Base-by-base conservation (phyloP, 2,113 vertebrate species). In the Anser brachyrhynchus region DNA sequence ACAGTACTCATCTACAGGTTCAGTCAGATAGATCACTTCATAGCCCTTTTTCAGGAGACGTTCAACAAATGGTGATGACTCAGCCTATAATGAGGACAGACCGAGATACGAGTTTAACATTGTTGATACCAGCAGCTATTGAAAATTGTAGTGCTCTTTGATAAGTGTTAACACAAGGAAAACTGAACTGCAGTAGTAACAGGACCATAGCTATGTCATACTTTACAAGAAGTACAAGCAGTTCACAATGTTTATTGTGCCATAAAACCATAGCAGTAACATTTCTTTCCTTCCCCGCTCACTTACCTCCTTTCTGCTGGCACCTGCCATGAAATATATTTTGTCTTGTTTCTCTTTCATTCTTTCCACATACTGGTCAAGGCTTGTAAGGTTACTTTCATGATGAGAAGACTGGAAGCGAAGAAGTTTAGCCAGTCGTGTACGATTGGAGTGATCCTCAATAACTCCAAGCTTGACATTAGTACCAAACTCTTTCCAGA, bases 291-390 rank as follows among this genome's bases (percentile, higher is more conserved):
- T 65, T 80, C 66, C n/a, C 28, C 1, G 1, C 33, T 84, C 33
- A 57, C 92, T 71, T 65, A 99, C 99, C 99, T 99, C 99, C 94
- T 99, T 99, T 89, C 99, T 98, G 98, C 97, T 99, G 90, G 99
- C 97, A 49, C 99, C 99, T 75, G 99, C 99, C 99, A 99, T 99
- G 95, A 99, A 99, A 90, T 99, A 99, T 92, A 99, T 99, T 96
- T 99, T 99, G 93, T 99, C 99, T 94, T 99, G 99, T 96, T 99
- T 99, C 80, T 99, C 99, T 93, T 99, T 99, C 99, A 99, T 99
- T 96, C 99, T 98, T 97, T 99, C 99, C 92, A 99, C 99, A 74
- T 99, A 99, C 71, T 99, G 98, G 96, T 99, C 99, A 75, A 99
- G 98, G 91, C 99, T 99, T 33, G 99, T 97, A 54, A 98, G 87